These are phyloP conservation scores for Leucoraja erinaceus DNA, from an alignment of 2,113 vertebrate genomes.

Conservation along the genomic window DNA sequence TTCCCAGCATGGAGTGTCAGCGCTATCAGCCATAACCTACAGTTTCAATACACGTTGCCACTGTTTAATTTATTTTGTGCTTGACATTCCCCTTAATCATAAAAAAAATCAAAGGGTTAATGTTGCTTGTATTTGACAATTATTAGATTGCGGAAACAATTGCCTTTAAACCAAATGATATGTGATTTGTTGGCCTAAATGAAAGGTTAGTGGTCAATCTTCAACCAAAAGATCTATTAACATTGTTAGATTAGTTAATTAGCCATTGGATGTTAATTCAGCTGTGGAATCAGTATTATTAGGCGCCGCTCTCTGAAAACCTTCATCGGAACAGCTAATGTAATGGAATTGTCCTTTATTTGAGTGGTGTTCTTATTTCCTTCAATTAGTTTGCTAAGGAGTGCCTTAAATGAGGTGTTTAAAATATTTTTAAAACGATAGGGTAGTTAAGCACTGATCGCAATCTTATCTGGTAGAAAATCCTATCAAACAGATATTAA, in stretches of 20 bases:
- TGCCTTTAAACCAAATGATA: conserved; percentile 8
- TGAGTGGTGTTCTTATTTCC: background rate
- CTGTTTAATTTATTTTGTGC: too few relatives aligned
- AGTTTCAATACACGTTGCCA: too few relatives aligned
- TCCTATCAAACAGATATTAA: background rate
- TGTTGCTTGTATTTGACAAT: background rate
- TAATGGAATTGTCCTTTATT: background rate
- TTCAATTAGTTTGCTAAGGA: background rate
- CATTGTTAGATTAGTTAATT: background rate
- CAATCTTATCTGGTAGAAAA: background rate
- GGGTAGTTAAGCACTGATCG: background rate
- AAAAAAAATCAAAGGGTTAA: background rate
- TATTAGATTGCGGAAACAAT: background rate
- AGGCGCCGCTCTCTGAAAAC: background rate
- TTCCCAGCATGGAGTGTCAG: background rate
- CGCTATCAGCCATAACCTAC: too few relatives aligned
- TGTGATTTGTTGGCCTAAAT: background rate
- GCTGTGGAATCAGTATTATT: background rate
- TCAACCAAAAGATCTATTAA: conserved; percentile 4
- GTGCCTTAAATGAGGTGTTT: background rate
- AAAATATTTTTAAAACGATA: background rate
- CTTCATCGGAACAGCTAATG: background rate
- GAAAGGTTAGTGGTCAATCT: conserved; percentile 9
- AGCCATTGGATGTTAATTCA: background rate
- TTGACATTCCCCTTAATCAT: too few relatives aligned